Conservation (phyloP, 2,113 vertebrate species). For the Crotalus horridus region DNA sequence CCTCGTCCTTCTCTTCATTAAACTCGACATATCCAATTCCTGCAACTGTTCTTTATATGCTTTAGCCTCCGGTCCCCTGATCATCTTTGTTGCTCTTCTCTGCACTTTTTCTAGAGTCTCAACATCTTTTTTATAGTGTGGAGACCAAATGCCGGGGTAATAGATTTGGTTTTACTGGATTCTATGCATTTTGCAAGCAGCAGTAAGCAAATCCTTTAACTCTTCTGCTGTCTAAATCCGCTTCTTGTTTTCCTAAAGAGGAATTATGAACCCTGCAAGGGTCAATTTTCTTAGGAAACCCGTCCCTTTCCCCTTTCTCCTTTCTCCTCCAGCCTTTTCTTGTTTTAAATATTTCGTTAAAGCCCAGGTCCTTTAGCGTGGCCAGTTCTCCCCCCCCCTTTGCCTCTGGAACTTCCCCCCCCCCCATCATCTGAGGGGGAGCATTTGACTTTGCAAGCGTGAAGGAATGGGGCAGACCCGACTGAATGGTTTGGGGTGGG, state of each 20-base stretch:
- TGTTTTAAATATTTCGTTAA: background rate
- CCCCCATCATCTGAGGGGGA: background rate
- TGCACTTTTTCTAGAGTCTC: too few species aligned
- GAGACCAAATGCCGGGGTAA: background rate
- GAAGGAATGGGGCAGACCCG: conserved; percentile 60
- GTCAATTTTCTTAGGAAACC: background rate
- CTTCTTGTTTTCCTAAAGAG: background rate
- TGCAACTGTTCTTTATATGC: too few species aligned
- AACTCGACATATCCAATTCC: too few species aligned
- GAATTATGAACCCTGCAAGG: background rate
- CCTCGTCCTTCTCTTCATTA: too few species aligned
- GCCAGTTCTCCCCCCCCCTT: background rate
- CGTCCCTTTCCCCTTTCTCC: background rate
- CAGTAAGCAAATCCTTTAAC: background rate
- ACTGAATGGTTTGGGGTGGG: conserved; percentile 69
- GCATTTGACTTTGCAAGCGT: conserved; percentile 51
- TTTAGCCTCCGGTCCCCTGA: too few species aligned
- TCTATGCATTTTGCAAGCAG: background rate
- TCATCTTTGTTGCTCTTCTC: too few species aligned
- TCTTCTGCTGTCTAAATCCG: background rate
- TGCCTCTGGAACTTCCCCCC: background rate
- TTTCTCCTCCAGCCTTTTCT: background rate
- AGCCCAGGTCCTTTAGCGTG: conserved; percentile 41
- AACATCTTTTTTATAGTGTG: too few species aligned
- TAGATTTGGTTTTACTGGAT: background rate